A percentile compares a stretch with the other conserved stretches of the same genome.
These are phyloP conservation scores for Chrysolina americana DNA, from an alignment of 2,888 invertebrate species.

Conservation along the genomic window DNA sequence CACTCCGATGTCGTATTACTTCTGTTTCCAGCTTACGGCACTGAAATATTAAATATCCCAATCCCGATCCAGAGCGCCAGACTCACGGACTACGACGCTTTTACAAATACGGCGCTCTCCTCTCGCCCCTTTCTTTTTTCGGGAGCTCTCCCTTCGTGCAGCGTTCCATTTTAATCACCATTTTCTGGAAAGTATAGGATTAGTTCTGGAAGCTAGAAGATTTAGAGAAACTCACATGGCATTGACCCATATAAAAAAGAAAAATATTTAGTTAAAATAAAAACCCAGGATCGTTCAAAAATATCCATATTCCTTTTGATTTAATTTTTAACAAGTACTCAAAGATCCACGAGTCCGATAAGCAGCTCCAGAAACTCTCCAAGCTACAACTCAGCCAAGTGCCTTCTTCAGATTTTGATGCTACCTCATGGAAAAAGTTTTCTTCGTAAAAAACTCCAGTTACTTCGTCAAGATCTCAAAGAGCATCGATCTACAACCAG, in stretches of 20 bases:
- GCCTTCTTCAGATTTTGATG: too few relatives aligned
- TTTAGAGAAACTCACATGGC: not conserved
- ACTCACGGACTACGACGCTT: slow-evolving; percentile 36
- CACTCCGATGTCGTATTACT: slow-evolving; percentile 63
- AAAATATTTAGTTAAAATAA: not conserved
- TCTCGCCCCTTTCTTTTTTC: slow-evolving; percentile 22
- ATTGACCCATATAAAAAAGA: not conserved
- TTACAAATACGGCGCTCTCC: slow-evolving; percentile 44
- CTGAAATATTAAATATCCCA: slow-evolving; percentile 66
- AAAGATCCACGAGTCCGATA: too few relatives aligned
- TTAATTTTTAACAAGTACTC: too few relatives aligned
- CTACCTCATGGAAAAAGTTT: too few relatives aligned
- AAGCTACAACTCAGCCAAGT: too few relatives aligned
- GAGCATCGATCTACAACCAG: too few relatives aligned
- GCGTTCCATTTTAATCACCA: slow-evolving; percentile 45
- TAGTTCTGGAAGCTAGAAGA: slow-evolving; percentile 9
- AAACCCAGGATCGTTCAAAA: too few relatives aligned
- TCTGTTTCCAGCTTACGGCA: slow-evolving; percentile 67
- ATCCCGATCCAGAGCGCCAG: slow-evolving; percentile 36
- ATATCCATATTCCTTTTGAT: too few relatives aligned
- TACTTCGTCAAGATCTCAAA: too few relatives aligned
- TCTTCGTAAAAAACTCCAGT: too few relatives aligned
- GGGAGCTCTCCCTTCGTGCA: slow-evolving; percentile 31
- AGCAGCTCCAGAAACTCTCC: too few relatives aligned
- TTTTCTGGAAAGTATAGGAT: slow-evolving; percentile 35